Base-by-base conservation (phyloP, 2,797 vertebrate genomes). In the Cynodonichthys magdalenae region DNA sequence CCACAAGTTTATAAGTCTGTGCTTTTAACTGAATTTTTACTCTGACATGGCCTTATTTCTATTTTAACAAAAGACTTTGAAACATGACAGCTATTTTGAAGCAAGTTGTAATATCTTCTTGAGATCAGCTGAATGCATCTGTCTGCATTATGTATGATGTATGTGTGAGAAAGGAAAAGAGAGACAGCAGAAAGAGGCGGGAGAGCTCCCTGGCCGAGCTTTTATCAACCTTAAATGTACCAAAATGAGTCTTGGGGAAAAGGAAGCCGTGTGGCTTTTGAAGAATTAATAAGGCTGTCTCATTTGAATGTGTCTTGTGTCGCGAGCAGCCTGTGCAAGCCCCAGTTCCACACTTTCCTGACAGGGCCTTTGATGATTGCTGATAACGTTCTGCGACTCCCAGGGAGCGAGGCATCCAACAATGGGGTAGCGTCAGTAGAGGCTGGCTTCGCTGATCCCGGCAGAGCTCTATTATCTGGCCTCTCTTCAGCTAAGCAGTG, bases 281-380 rank as follows among this genome's bases (percentile, higher is more conserved):
- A 92, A 90, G 91, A 90, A 93, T 93, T 94, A 90, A 91, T 94
- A 92, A 82, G 79, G 50, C 73, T 78, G 68, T 68, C 77, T 88
- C 84, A 90, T 94, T 79, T 87, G 79, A 86, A 91, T 91, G 74
- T 49, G 85, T 88, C 64, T 82, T 49, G 78, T 72, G 58, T 89
- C 88, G 62, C 24, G 70, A 81, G 60, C 79, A 86, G 81, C 84
- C 20, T 4, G 66, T 84, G 84, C 71, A 90, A 91, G 78, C 63
- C 84, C 89, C 65, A 85, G 81, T 76, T 92, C 93, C 86, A 81
- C 67, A 63, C 93, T 94, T 92, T 91, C 85, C 90, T 88, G 81
- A 93, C 86, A 90, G 75, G 59, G 75, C 77, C 81, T 95, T 95
- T 95, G 89, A 92, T 94, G 92, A 92, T 90, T 72, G 24, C 68